Percentiles rank a stretch among this genome's conserved stretches.
phyloP scores from a whole-genome alignment of 2,113 vertebrate species.

The Morphnarchus princeps region DNA sequence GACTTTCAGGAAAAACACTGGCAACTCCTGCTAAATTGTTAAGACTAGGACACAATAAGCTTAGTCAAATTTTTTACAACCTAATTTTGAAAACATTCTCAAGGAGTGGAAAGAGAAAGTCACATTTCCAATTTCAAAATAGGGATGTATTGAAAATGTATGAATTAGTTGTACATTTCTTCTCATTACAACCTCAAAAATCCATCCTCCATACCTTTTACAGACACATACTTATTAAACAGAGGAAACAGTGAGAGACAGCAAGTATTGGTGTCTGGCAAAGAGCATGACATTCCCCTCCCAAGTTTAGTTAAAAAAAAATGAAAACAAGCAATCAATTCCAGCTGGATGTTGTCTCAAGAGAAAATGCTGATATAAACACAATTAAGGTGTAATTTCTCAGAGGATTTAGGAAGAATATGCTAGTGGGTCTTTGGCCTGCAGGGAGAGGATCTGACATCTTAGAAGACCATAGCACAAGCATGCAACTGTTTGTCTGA shows the following conservation, averaged over 20 bases:
- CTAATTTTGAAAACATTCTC: neutral
- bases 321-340: neutral
- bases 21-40: neutral
- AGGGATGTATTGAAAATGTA: neutral
- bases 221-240: neutral
- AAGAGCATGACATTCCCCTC: neutral
- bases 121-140: neutral
- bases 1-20: neutral
- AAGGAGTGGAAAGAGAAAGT: neutral
- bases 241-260: neutral
- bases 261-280: neutral
- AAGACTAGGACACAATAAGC: neutral
- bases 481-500: neutral
- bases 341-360: neutral
- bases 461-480: neutral
- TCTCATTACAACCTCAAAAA: neutral
- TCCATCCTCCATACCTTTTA: neutral
- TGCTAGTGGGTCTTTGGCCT: neutral
- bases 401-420: neutral
- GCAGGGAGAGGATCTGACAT: neutral
- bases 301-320: neutral
- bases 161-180: neutral
- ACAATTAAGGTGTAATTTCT: neutral
- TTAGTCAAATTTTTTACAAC: neutral
- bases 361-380: neutral